A percentile compares a stretch with the other conserved stretches of the same genome.
These are phyloP conservation scores for Megaceryle torquata DNA, from an alignment of 2,113 vertebrate genomes.

Conservation along the genomic window DNA sequence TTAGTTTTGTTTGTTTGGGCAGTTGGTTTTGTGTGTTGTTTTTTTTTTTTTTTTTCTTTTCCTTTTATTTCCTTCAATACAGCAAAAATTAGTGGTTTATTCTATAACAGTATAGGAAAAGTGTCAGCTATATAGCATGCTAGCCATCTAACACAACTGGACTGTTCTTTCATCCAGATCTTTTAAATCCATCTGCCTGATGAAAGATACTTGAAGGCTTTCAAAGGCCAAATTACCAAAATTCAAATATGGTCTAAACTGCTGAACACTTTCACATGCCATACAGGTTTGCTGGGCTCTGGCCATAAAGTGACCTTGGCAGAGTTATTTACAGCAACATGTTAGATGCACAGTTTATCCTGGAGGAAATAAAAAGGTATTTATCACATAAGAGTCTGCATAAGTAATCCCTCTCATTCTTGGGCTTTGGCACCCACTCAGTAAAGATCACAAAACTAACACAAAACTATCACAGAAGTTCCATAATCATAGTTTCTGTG, in stretches of 20 bases:
- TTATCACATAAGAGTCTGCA: slow-evolving; percentile 5
- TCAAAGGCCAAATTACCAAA: slow-evolving; percentile 37
- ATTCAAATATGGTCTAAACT: slow-evolving; percentile 32
- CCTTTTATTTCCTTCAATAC: neutral
- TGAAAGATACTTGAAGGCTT: slow-evolving; percentile 3
- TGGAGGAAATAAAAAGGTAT: slow-evolving; percentile 43
- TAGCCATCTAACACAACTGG: neutral
- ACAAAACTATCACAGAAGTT: neutral
- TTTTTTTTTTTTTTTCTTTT: no score
- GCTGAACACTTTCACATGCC: neutral
- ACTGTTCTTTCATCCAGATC: neutral
- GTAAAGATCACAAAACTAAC: slow-evolving; percentile 23
- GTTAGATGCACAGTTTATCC: slow-evolving; percentile 53
- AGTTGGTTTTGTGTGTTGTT: no score
- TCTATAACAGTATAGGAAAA: neutral
- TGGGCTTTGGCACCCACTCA: neutral
- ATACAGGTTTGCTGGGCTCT: neutral
- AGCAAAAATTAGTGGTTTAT: neutral
- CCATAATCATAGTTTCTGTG: slow-evolving; percentile 4
- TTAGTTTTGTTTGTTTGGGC: neutral
- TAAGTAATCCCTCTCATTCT: neutral
- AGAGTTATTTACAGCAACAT: slow-evolving; percentile 15
- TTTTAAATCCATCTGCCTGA: slow-evolving; percentile 31
- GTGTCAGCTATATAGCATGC: neutral
- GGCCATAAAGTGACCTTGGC: slow-evolving; percentile 40